Conservation (phyloP, 1,140 invertebrate genomes). For the Drosophila lowei region DNA sequence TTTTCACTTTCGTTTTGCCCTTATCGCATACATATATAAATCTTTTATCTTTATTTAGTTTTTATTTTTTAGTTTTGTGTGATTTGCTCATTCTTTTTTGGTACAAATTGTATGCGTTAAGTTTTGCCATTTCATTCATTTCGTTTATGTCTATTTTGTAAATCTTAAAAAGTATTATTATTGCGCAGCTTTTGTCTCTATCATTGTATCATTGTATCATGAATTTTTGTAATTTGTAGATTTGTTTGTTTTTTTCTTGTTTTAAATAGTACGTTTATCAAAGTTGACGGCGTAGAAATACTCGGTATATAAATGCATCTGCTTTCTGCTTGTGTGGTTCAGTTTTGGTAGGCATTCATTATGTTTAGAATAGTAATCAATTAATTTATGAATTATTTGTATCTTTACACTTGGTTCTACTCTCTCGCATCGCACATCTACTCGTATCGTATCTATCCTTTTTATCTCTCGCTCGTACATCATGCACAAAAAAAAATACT, state of each 20-base stretch:
- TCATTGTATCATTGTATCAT: constrained; percentile 9
- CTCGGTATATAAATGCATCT: constrained; percentile 69
- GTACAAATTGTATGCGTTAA: constrained; percentile 70
- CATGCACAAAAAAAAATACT: constrained; percentile 78
- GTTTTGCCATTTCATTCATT: constrained; percentile 42
- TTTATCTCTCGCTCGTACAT: not conserved
- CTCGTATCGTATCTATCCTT: too few relatives aligned
- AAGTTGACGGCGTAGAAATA: constrained; percentile 70
- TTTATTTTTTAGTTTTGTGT: constrained; percentile 29
- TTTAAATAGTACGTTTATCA: constrained; percentile 68
- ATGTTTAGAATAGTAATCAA: constrained; percentile 26
- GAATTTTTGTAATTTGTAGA: constrained; percentile 43
- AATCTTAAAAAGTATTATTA: constrained; percentile 74
- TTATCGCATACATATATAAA: constrained; percentile 64
- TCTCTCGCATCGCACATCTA: constrained; percentile 1
- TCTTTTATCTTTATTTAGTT: constrained; percentile 50
- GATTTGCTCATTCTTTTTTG: constrained; percentile 53
- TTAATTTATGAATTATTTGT: constrained; percentile 40
- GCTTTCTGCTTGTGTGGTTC: constrained; percentile 61
- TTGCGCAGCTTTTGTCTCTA: constrained; percentile 61
- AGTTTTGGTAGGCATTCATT: constrained; percentile 58
- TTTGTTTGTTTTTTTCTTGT: constrained; percentile 17
- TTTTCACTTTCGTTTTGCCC: constrained; percentile 25
- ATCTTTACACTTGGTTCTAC: constrained; percentile 37
- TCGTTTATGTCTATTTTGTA: constrained; percentile 66